Percentiles rank a stretch among this genome's conserved stretches.
These are phyloP conservation scores for Lomographa bimaculata DNA, from an alignment of 2,888 invertebrate genomes.

Conservation along the genomic window DNA sequence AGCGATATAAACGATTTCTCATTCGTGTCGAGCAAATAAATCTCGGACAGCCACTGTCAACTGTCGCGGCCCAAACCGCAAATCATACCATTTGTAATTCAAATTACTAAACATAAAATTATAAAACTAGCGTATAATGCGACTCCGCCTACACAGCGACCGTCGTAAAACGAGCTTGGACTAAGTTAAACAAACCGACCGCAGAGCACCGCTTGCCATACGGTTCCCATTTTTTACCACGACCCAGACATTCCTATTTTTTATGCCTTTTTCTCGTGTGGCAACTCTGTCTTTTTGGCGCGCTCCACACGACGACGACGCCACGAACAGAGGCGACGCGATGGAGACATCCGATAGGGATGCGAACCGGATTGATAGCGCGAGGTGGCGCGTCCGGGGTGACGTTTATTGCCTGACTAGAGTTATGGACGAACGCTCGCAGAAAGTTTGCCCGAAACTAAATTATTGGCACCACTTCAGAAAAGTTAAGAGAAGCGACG, in stretches of 20 bases:
- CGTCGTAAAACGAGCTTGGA: constrained; percentile 50
- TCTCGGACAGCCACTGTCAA: constrained; percentile 32
- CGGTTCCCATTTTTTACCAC: constrained; percentile 57
- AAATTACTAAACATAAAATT: constrained; percentile 35
- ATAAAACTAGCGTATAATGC: constrained; percentile 34
- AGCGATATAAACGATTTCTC: constrained; percentile 30
- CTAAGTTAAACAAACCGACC: constrained; percentile 60
- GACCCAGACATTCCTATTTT: constrained; percentile 43
- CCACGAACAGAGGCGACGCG: constrained; percentile 51
- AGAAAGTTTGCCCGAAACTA: constrained; percentile 66
- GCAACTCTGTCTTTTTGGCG: constrained; percentile 56
- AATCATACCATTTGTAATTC: constrained; percentile 37
- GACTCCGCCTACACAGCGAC: constrained; percentile 26
- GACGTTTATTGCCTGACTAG: constrained; percentile 71
- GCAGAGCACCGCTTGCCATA: constrained; percentile 56
- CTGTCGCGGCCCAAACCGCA: constrained; percentile 29
- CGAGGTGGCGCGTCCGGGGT: constrained; percentile 57
- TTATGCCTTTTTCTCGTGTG: constrained; percentile 42
- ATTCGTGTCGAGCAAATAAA: constrained; percentile 30
- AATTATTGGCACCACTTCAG: constrained; percentile 76
- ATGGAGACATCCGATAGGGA: constrained; percentile 73
- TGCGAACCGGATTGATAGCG: constrained; percentile 74
- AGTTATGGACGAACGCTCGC: constrained; percentile 63
- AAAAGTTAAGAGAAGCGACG: constrained; percentile 48
- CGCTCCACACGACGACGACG: constrained; percentile 28